Evolutionary conservation across 2,888 invertebrate species (phyloP), one percentile per base, ranked within the genome.

Genomic region (Drosophila tanythrix): DNA sequence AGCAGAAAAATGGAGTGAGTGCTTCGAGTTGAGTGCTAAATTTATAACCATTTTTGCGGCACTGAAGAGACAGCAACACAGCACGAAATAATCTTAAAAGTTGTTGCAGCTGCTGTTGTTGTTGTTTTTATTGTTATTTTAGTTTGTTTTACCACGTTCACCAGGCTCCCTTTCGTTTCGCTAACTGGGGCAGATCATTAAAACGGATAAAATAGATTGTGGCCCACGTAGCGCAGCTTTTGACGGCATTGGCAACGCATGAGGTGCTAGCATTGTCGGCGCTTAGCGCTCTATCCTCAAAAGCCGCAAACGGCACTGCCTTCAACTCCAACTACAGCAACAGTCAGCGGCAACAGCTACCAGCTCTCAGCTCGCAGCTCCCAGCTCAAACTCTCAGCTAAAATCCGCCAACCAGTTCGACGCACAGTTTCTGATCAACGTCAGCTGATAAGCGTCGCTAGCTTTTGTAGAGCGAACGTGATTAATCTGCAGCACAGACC

Each of bases 181-280:
- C 78, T 89, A 88, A 88, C 86, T 90, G 90, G 90, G 90, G 61
- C 86, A 90, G 90, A 90, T 90, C 88, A 87, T 89, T 85, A 83
- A 82, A 84, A 80, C 76, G 90, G 86, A 90, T 88, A 90, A 86
- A 88, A 80, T 80, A 77, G 83, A 88, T 90, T 88, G 88, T 83
- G 73, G 81, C 81, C 86, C 85, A 89, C 88, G 88, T 85, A 83
- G 70, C 58, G 65, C 48, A 27, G 50, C 59, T 48, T 64, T 64
- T 58, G 57, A 58, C 58, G 71, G 71, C 71, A 72, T 52, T 63
- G 52, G 57, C 74, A 68, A 74, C 63, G 69, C 58, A 79, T 76
- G 72, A 53, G 75, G 81, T 74, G 78, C 73, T 65, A 59, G 75
- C 82, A 77, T 82, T 84, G 84, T 88, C 79, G 87, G 84, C 87